Percentiles rank a stretch among this genome's conserved stretches.
Conservation (phyloP, 2,113 vertebrate species). For the Copsychus sechellarum region DNA sequence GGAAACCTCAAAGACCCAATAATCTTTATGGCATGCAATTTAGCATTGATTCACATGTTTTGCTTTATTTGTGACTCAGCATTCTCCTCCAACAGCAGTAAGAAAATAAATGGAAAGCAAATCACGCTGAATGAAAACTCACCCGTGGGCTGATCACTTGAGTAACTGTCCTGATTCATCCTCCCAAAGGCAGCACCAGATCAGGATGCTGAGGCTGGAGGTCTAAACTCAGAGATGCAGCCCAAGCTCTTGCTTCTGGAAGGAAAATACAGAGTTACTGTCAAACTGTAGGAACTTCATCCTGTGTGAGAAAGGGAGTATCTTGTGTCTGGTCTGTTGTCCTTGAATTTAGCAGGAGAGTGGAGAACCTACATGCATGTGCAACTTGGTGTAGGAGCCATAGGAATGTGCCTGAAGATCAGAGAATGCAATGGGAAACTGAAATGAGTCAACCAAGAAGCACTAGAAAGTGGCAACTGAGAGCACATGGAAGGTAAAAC, state of each 20-base stretch:
- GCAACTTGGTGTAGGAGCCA: not conserved
- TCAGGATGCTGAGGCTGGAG: not conserved
- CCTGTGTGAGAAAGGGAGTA: not conserved
- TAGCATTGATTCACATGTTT: not conserved
- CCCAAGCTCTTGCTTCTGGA: not conserved
- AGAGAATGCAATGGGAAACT: not conserved
- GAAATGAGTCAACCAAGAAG: not conserved
- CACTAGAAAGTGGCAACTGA: not conserved
- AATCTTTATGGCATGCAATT: not conserved
- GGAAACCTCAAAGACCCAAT: not conserved
- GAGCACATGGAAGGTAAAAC: not conserved
- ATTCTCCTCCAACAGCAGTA: not conserved
- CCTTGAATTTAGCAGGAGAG: not conserved
- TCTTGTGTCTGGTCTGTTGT: not conserved
- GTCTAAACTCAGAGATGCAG: not conserved
- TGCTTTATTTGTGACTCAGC: not conserved
- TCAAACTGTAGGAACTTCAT: not conserved
- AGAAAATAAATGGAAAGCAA: not conserved
- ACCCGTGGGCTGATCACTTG: not conserved
- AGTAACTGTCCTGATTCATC: conserved; percentile 38
- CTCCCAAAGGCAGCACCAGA: not conserved
- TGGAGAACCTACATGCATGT: not conserved
- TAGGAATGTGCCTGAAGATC: fast-evolving
- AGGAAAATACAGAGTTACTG: not conserved
- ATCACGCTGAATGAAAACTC: not conserved